Base-by-base conservation (phyloP, 2,113 vertebrate genomes). In the Elgaria multicarinata region DNA sequence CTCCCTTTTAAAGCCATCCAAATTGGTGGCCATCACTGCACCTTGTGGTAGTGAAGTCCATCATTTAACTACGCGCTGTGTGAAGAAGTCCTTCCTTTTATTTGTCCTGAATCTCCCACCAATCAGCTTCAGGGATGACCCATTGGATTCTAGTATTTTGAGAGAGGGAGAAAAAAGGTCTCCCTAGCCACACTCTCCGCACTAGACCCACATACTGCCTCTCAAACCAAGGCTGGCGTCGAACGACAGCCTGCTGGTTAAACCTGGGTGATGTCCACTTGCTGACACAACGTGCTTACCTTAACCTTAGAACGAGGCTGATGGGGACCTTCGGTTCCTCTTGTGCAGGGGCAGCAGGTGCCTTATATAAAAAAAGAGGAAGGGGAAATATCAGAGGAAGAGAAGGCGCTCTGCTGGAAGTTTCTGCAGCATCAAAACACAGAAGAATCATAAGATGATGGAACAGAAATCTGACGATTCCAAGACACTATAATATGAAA, bases 271-370 rank as follows among this genome's bases (percentile, higher is more conserved):
- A 31, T 12, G 0, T 83, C 24, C 67, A 7, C 2, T 1, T 22
- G 28, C 22, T 16, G 10, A 64, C 16, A 31, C 4, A 75, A 44
- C 33, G 18, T 33, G 94, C 97, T 90, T 96, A 99, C 98, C 98
- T 98, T 98, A 99, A 98, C 96, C 99, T 98, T 95, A 99, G 97
- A 66, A 99, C 99, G 87, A 99, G 97, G 95, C 98, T 99, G 96
- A 99, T 99, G 82, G 98, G 98, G 87, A 98, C 93, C 90, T 97
- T 98, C 0, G 90, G 93, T 81, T 95, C 94, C 91, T 98, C 97
- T 58, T 97, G 96, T 81, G 95, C 91, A 81, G 96, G 94, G 87
- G 95, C 87, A 93, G 95, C 89, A 92, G 92, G 92, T 92, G 87
- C 96, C 98, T 99, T 58, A 14, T 74, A 69, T 9, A 94, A 82